Evolutionary conservation across 1,140 invertebrate species (phyloP), one percentile per base, ranked within the genome.

Genomic region (Oedothorax gibbosus): DNA sequence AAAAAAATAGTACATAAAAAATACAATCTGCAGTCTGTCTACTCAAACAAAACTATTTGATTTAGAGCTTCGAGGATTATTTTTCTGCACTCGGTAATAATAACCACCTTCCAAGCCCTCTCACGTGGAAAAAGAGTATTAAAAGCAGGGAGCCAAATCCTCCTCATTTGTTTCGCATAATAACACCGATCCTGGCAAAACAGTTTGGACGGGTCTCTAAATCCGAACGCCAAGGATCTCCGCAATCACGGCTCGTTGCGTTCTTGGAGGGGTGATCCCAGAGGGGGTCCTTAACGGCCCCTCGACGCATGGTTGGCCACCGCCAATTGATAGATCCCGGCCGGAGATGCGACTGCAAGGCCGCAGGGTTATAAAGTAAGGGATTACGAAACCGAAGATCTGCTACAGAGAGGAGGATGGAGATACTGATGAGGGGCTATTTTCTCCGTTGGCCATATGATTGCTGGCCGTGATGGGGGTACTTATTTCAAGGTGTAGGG

Each of bases 111-210:
- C n/a, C n/a, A n/a, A n/a, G n/a, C n/a, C n/a, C n/a, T n/a, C n/a
- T n/a, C n/a, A n/a, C n/a, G n/a, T n/a, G n/a, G n/a, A n/a, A n/a
- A n/a, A n/a, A n/a, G n/a, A n/a, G n/a, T n/a, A n/a, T n/a, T n/a
- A n/a, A n/a, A n/a, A n/a, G 51, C 50, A 68, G 18, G 49, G 3
- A 20, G n/a, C 18, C 53, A 66, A 80, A 73, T 62, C 51, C 69
- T 57, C 65, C 68, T 83, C 80, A 83, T 83, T 83, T 83, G 80
- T 73, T 65, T 83, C 80, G 54, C 68, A 51, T 83, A 73, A 83
- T 83, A 83, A 51, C 53, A 8, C n/a, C 50, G 51, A 50, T 71
- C 12, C 14, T n/a, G 50, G 69, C 62, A 72, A 83, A 83, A 73
- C 56, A 83, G 51, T 81, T 60, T 51, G 14, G 60, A 18, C 11